Evolutionary conservation across 2,797 vertebrate genomes (phyloP).

Genomic region (Gadopsis bispinosus): DNA sequence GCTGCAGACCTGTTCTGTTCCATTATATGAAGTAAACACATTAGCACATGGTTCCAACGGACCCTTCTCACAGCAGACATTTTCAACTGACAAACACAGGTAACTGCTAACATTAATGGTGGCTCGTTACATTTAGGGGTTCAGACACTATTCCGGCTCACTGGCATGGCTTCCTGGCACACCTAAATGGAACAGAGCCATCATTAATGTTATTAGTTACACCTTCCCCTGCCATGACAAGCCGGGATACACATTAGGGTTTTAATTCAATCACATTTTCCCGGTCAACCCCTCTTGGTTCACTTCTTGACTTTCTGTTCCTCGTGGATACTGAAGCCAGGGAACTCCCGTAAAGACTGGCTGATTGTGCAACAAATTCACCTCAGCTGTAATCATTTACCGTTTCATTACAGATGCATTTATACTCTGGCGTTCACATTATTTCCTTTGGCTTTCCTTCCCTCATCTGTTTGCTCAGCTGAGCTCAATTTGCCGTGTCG

Average conservation of each 20-base stretch:
- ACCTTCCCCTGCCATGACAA: slow-evolving; percentile 1
- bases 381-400: slow-evolving; percentile 6
- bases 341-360: not conserved
- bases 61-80: not conserved
- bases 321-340: not conserved
- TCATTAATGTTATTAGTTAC: slow-evolving; percentile 29
- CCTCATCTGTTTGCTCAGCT: slow-evolving; percentile 15
- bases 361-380: not conserved
- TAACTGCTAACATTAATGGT: not conserved
- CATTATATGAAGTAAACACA: not conserved
- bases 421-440: not conserved
- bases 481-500: not conserved
- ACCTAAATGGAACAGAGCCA: slow-evolving; percentile 1
- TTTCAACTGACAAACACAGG: not conserved
- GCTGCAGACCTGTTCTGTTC: not conserved
- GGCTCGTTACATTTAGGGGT: not conserved
- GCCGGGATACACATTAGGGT: not conserved
- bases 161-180: slow-evolving; percentile 2
- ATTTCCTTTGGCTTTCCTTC: not conserved
- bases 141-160: not conserved
- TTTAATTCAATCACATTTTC: slow-evolving; percentile 7
- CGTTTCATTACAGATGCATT: slow-evolving; percentile 1
- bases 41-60: too few species aligned
- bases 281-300: not conserved
- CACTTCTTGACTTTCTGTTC: not conserved